Conservation (phyloP, 1,140 invertebrate genomes). For the Pseudoatta argentina region DNA sequence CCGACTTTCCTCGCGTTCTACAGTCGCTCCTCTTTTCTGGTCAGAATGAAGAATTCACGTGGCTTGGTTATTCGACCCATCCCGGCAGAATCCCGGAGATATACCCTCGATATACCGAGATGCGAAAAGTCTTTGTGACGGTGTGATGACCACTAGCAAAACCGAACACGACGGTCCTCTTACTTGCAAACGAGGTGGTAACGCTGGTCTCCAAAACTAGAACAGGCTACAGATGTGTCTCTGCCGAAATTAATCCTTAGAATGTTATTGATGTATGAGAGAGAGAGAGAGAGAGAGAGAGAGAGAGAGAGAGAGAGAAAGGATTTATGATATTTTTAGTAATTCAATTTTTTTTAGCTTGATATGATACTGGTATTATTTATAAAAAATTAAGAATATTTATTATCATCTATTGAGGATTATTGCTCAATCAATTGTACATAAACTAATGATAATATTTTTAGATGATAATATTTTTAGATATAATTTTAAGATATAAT, state of each 20-base stretch:
- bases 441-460: not conserved
- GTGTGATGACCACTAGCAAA: slow-evolving; percentile 9
- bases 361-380: not conserved
- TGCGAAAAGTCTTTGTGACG: slow-evolving; percentile 55
- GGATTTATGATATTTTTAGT: not conserved
- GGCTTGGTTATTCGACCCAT: slow-evolving; percentile 11
- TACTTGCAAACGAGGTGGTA: slow-evolving; percentile 58
- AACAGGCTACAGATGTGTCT: slow-evolving; percentile 1
- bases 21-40: slow-evolving; percentile 2
- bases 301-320: not conserved
- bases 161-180: not conserved
- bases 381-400: not conserved
- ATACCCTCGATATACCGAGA: slow-evolving; percentile 25
- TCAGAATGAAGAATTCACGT: slow-evolving; percentile 21
- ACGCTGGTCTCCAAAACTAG: slow-evolving; percentile 15
- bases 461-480: not conserved
- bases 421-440: not conserved
- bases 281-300: not conserved
- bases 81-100: slow-evolving; percentile 7
- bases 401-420: not conserved
- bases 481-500: not conserved
- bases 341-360: not conserved
- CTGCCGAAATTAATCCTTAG: not conserved
- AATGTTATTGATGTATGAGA: not conserved
- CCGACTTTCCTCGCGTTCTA: slow-evolving; percentile 45